Percentiles rank a stretch among this genome's conserved stretches.
These are phyloP conservation scores for Saturnia pavonia DNA, from an alignment of 2,888 invertebrate genomes.

Conservation along the genomic window DNA sequence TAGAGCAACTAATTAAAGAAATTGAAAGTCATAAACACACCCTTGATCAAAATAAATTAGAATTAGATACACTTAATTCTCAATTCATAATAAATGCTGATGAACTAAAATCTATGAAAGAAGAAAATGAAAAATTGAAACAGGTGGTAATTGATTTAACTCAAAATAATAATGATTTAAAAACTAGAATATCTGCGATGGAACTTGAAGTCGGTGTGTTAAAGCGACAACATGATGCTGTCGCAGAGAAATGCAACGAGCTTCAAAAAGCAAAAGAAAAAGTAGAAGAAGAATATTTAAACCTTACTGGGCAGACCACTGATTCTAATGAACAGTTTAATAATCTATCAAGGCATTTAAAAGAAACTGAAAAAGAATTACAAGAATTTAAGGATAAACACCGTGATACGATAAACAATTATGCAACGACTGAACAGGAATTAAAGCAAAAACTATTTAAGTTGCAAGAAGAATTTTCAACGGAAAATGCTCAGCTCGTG, in stretches of 20 bases:
- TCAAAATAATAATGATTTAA: conserved; percentile 61
- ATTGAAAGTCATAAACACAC: conserved; percentile 72
- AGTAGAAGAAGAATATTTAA: conserved; percentile 82
- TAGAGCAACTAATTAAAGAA: conserved; percentile 74
- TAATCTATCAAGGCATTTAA: conserved; percentile 79
- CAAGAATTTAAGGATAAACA: conserved; percentile 76
- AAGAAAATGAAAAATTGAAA: conserved; percentile 70
- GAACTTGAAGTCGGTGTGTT: conserved; percentile 82
- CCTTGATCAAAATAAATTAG: conserved; percentile 71
- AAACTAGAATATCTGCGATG: conserved; percentile 67
- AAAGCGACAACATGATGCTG: conserved; percentile 78
- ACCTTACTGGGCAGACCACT: conserved; percentile 80
- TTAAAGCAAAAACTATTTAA: conserved; percentile 73
- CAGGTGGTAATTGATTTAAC: conserved; percentile 67
- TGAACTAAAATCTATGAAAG: conserved; percentile 67
- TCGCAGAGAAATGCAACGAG: conserved; percentile 81
- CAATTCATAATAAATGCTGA: conserved; percentile 72
- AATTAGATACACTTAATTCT: conserved; percentile 71
- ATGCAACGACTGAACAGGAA: conserved; percentile 73
- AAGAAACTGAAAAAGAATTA: conserved; percentile 81
- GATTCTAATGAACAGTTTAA: conserved; percentile 83
- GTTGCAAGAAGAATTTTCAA: conserved; percentile 66
- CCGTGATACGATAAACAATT: conserved; percentile 66
- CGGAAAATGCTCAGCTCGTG: conserved; percentile 63
- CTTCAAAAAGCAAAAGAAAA: conserved; percentile 81